A percentile compares a stretch with the other conserved stretches of the same genome.
phyloP scores from a whole-genome alignment of 2,797 vertebrate genomes.

The Urocyon cinereoargenteus region DNA sequence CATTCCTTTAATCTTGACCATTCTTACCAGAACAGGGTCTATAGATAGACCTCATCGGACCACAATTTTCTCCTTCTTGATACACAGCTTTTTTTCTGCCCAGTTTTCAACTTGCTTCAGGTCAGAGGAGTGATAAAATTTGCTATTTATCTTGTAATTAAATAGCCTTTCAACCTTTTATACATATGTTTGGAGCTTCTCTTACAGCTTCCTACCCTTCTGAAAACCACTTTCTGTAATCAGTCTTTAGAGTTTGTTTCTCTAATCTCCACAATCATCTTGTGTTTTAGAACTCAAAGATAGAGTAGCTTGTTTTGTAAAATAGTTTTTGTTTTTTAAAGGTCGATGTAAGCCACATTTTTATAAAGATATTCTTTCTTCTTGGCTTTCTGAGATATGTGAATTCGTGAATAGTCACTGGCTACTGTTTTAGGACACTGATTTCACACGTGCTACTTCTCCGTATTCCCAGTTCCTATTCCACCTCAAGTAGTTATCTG shows the following conservation, averaged over 20 bases:
- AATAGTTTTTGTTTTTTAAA: slow-evolving; percentile 41
- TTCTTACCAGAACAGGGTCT: neutral
- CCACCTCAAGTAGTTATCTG: neutral
- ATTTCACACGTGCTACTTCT: neutral
- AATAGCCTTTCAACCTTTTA: neutral
- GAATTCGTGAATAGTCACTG: neutral
- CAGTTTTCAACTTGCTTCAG: neutral
- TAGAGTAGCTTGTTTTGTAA: slow-evolving; percentile 52
- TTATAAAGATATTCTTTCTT: slow-evolving; percentile 54
- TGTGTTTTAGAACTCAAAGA: slow-evolving; percentile 23
- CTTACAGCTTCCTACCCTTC: neutral
- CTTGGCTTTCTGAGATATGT: slow-evolving; percentile 31
- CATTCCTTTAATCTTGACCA: neutral
- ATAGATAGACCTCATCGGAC: neutral
- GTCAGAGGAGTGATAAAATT: neutral
- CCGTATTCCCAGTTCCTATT: neutral
- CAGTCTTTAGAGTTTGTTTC: neutral
- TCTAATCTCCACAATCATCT: neutral
- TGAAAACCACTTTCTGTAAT: neutral
- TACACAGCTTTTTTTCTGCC: neutral
- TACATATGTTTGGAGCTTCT: neutral
- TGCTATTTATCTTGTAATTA: neutral
- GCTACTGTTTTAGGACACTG: neutral
- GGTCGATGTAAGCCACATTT: slow-evolving; percentile 38
- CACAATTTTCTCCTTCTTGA: neutral